Evolutionary conservation across 2,888 invertebrate genomes (phyloP), one percentile per base, ranked within the genome.

Genomic region (Heliconius cydno): DNA sequence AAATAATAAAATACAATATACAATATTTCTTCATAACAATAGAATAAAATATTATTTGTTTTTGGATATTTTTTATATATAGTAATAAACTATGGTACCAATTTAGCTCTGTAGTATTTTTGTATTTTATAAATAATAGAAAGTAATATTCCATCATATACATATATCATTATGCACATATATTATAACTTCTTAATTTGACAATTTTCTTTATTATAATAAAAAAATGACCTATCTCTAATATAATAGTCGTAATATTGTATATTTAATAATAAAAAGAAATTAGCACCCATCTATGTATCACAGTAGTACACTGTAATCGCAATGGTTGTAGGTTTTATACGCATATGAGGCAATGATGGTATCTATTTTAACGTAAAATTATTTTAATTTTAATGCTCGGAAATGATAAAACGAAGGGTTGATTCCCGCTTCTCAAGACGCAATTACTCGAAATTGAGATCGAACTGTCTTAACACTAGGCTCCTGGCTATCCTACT

Each of bases 221-320:
- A 57, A 57, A 22, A 57, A 57, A 57, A 57, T 57, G 0, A 22
- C 7, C 22, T 57, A n/a, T 57, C 46, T 57, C 3, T 57, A 57
- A 57, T 57, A 57, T 22, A 57, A 57, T 57, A 57, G 46, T 52
- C 46, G 46, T 57, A 65, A 15, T 66, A 66, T 30, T 30, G 66
- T 30, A 19, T 66, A 10, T 66, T 66, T 66, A 66, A 30, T 66
- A 66, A 66, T 66, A 30, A 66, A 34, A 66, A 34, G 57, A 52
- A 52, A 52, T 52, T 19, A 52, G 6, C 19, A 52, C 19, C 46
- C 19, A 52, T n/a, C n/a, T n/a, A n/a, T 52, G 46, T 19, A 6
- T 52, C 46, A 19, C 19, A 52, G 19, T 19, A 52, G 46, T 19
- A 52, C 19, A 52, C 46, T 52, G 19, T 19, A 52, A 52, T 52